These are phyloP conservation scores for Andrena bicolor DNA, from an alignment of 2,888 invertebrate genomes.

Conservation along the genomic window DNA sequence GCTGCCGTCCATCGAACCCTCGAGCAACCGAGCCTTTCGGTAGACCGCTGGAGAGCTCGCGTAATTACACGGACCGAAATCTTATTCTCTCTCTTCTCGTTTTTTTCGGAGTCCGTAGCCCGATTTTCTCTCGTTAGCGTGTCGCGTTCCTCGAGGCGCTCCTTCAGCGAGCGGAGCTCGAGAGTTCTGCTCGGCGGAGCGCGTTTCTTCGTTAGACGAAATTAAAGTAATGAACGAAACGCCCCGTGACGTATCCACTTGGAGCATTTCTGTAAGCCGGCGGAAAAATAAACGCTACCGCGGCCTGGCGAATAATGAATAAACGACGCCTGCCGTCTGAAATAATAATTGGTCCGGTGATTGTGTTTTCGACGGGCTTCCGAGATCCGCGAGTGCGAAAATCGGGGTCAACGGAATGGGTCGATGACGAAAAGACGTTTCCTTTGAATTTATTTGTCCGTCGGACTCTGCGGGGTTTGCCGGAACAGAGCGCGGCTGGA, in stretches of 20 bases:
- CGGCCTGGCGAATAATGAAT: conserved; percentile 4
- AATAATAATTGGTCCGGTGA: conserved; percentile 12
- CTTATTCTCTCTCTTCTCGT: conserved; percentile 32
- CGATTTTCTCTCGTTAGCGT: conserved; percentile 49
- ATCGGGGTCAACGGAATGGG: conserved; percentile 10
- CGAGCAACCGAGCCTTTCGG: not conserved
- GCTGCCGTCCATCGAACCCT: not conserved
- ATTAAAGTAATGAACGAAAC: conserved; percentile 40
- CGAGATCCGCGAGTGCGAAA: conserved; percentile 3
- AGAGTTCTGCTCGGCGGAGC: conserved; percentile 34
- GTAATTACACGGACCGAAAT: not conserved
- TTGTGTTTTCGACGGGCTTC: not conserved
- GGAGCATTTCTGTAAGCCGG: not conserved
- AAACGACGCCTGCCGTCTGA: conserved; percentile 3
- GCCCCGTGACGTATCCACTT: not conserved
- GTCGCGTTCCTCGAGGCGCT: conserved; percentile 20
- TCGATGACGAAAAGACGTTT: not conserved
- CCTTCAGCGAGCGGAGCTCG: conserved; percentile 25
- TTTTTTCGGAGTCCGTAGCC: not conserved
- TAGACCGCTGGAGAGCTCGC: not conserved
- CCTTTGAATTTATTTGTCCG: conserved; percentile 1
- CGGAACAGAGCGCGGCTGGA: conserved; percentile 11
- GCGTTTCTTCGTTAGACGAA: conserved; percentile 43
- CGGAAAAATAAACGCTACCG: not conserved
- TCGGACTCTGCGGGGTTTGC: conserved; percentile 15